Evolutionary conservation across 2,888 invertebrate genomes (phyloP), one percentile per base, ranked within the genome.

Genomic region (Octodonta nipae): DNA sequence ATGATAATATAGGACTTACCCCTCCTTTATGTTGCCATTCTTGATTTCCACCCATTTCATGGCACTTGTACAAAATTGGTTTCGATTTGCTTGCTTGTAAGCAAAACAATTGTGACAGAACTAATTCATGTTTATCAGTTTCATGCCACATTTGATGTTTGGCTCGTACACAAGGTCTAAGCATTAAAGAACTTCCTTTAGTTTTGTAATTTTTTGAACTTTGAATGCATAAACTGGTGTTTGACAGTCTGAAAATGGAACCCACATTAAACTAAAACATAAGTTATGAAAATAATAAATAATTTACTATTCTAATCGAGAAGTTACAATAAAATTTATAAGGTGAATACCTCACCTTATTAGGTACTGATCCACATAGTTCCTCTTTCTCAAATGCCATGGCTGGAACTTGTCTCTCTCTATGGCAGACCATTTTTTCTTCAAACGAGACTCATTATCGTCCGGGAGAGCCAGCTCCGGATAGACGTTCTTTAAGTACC

Each of bases 11-110:
- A 30, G 37, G 38, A 29, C 54, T 60, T 61, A 85, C 85, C 47
- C 73, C 64, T 39, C 73, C 75, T 41, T 78, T 78, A 54, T 85
- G 81, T 32, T 76, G 78, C 95, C 95, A 96, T 51, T 88, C 86
- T 61, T 95, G 95, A 43, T 83, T 75, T 1, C 85, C 86, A 7
- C 85, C 81, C 66, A 87, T 79, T 57, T 87, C 88, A 51, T 92
- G 92, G 52, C 95, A 95, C 61, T 95, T 93, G 45, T 82, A 77
- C 6, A 95, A 65, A 34, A 75, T 67, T 0, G 89, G 86, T 17
- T 50, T 50, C 2, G 57, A 51, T 39, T 71, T 68, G 0, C 69
- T 67, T 1, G 82, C 78, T 61, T 95, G 91, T 45, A 96, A 60
- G 52, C 93, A 92, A 7, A 92, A 63, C 16, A 84, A 65, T 41